phyloP scores from a whole-genome alignment of 2,888 invertebrate species.

The Cosmopolites sordidus region DNA sequence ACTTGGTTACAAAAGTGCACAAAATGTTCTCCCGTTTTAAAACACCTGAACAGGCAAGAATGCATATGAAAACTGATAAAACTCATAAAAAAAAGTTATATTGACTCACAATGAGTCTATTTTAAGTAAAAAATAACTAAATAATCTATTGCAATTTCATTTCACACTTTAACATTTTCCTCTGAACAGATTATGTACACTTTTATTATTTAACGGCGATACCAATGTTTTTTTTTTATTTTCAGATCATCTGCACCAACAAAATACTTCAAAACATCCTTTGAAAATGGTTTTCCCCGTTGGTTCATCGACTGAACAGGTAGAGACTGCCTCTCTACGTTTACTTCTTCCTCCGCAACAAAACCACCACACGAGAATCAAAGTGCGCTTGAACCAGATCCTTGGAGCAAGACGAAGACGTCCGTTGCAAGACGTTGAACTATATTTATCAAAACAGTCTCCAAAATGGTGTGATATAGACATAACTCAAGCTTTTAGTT shows the following conservation, averaged over 20 bases:
- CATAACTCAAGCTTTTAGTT: constrained; percentile 51
- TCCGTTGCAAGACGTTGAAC: constrained; percentile 43
- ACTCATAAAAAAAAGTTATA: too few species aligned
- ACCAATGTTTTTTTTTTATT: constrained; percentile 34
- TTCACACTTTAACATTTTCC: too few species aligned
- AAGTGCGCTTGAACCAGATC: constrained; percentile 44
- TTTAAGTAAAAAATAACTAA: too few species aligned
- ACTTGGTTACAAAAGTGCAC: too few species aligned
- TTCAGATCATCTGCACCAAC: constrained; percentile 40
- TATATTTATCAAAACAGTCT: constrained; percentile 42
- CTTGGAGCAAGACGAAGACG: constrained; percentile 45
- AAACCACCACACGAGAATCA: constrained; percentile 31
- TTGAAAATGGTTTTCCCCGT: constrained; percentile 38
- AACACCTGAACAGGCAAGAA: too few species aligned
- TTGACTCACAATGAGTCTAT: too few species aligned
- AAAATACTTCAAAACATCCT: constrained; percentile 32
- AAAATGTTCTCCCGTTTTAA: too few species aligned
- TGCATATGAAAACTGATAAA: too few species aligned
- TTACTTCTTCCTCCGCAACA: constrained; percentile 43
- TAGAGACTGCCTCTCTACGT: constrained; percentile 51
- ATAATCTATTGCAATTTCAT: too few species aligned
- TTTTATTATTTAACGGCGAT: too few species aligned
- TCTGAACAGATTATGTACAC: too few species aligned
- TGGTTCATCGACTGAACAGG: constrained; percentile 29
- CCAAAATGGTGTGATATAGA: constrained; percentile 61